Conservation (phyloP, 2,113 vertebrate genomes). For the Pygoscelis antarcticus region DNA sequence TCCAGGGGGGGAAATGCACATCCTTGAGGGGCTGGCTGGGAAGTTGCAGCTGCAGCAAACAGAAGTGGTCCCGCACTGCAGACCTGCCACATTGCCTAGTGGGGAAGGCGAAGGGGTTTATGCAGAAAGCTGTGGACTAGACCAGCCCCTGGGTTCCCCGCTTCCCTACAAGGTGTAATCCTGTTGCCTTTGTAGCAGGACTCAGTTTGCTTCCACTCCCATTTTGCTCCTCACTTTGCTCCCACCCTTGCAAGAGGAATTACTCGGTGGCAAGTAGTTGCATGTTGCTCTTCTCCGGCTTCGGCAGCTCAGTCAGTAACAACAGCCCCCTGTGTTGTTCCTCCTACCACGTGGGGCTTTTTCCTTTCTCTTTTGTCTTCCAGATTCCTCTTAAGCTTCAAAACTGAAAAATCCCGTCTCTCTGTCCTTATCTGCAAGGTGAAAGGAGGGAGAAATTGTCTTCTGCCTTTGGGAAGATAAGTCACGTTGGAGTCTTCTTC, state of each 20-base stretch:
- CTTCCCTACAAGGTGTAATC: neutral
- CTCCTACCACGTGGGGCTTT: neutral
- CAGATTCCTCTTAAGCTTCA: neutral
- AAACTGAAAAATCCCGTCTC: neutral
- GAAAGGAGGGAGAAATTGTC: conserved; percentile 51
- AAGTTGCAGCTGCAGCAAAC: neutral
- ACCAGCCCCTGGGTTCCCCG: no score
- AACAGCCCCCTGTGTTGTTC: neutral
- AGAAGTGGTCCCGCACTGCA: neutral
- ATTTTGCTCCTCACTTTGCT: neutral
- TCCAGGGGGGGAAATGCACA: accelerated
- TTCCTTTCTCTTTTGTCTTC: neutral
- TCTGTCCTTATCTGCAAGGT: conserved; percentile 66
- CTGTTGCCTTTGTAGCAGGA: neutral
- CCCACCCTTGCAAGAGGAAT: neutral
- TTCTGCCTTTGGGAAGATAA: conserved; percentile 59
- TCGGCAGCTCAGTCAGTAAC: neutral
- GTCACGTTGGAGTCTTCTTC: conserved; percentile 48
- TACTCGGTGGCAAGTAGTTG: accelerated
- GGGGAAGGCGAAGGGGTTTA: neutral
- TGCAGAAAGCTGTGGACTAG: neutral
- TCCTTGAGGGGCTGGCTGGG: neutral
- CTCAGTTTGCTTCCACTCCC: accelerated
- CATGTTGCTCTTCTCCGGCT: neutral
- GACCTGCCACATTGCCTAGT: neutral